Conservation (phyloP, 1,140 invertebrate genomes). For the Drosophila aff. region DNA sequence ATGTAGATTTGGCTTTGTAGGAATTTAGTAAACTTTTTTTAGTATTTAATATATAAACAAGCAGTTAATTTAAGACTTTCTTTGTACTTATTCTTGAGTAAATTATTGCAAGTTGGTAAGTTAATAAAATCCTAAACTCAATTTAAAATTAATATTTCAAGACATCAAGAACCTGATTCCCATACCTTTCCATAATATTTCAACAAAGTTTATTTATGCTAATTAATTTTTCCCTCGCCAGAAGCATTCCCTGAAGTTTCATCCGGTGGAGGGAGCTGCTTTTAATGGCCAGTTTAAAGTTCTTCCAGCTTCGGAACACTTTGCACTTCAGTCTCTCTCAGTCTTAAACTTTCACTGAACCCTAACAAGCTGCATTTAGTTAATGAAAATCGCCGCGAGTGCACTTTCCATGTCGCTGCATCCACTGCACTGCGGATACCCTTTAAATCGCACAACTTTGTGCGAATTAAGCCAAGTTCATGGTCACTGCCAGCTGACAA, state of each 20-base stretch:
- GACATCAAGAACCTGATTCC: neutral
- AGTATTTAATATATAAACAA: neutral
- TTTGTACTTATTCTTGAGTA: neutral
- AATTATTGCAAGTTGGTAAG: neutral
- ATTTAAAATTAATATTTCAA: neutral
- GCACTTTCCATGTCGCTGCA: slow-evolving; percentile 22
- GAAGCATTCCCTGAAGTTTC: neutral
- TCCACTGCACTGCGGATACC: slow-evolving; percentile 5
- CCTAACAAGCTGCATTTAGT: slow-evolving; percentile 10
- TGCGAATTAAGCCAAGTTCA: slow-evolving; percentile 64
- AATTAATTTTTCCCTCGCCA: neutral
- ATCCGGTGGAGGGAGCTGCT: neutral
- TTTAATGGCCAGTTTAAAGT: slow-evolving; percentile 8
- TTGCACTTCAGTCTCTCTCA: neutral
- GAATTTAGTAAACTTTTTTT: neutral
- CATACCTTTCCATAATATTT: neutral
- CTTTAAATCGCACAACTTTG: slow-evolving; percentile 18
- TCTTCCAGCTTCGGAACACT: neutral
- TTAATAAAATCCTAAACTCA: neutral
- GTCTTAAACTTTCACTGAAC: neutral
- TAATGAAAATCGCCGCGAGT: neutral
- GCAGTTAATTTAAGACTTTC: neutral
- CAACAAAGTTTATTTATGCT: slow-evolving; percentile 10
- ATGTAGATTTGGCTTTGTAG: neutral
- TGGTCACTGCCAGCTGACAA: slow-evolving; percentile 61